Conservation (phyloP, 2,797 vertebrate species). For the Tapirus indicus region DNA sequence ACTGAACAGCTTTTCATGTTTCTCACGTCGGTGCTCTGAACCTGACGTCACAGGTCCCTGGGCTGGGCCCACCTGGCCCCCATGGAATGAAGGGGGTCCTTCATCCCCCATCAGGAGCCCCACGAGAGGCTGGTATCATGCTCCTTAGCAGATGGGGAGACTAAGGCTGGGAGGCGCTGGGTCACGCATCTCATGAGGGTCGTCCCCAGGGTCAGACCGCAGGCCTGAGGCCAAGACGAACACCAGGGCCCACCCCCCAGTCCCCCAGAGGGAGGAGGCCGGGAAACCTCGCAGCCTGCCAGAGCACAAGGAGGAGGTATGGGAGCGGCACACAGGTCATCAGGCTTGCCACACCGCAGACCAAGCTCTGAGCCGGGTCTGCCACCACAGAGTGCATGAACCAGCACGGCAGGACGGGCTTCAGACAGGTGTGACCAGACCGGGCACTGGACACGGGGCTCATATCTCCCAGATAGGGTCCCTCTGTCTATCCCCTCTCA, state of each 20-base stretch:
- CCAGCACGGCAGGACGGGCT: no score
- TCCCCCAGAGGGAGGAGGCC: neutral
- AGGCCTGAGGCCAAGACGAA: neutral
- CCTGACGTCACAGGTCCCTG: neutral
- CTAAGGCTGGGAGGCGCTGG: neutral
- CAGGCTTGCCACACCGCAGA: no score
- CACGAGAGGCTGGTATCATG: neutral
- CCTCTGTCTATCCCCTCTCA: neutral
- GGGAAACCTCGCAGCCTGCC: neutral
- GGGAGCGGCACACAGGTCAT: neutral
- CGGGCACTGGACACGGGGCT: neutral
- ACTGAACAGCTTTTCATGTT: fast-evolving
- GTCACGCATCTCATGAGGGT: neutral
- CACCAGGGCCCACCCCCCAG: neutral
- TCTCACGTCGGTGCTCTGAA: neutral
- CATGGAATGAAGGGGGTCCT: neutral
- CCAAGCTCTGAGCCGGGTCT: neutral
- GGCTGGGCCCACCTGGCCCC: neutral
- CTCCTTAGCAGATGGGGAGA: neutral
- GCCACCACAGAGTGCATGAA: fast-evolving
- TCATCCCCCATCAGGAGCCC: neutral
- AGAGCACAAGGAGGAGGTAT: neutral
- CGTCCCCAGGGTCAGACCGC: neutral
- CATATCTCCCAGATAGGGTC: neutral
- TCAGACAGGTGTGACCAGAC: neutral